Conservation (phyloP, 2,888 invertebrate species). For the Fragum whitleyi region DNA sequence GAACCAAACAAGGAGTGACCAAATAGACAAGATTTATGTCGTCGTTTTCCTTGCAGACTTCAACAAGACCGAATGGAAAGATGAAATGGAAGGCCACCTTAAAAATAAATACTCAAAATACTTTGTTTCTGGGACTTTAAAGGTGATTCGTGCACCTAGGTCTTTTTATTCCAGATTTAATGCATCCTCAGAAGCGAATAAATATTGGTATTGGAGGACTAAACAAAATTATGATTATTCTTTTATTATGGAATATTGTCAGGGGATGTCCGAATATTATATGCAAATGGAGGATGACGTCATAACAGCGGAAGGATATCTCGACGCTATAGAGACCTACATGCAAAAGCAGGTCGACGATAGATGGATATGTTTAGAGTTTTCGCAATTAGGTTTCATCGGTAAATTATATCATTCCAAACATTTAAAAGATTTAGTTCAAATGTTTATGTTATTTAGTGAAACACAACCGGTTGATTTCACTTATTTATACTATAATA, state of each 20-base stretch:
- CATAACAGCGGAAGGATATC: constrained; percentile 78
- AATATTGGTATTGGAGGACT: constrained; percentile 83
- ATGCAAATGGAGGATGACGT: constrained; percentile 85
- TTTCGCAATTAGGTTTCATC: constrained; percentile 77
- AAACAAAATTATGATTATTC: constrained; percentile 85
- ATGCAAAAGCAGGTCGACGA: constrained; percentile 74
- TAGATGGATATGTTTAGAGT: constrained; percentile 75
- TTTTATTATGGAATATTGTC: constrained; percentile 82
- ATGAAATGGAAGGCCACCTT: constrained; percentile 64
- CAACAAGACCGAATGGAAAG: constrained; percentile 73
- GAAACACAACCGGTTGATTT: constrained; percentile 75
- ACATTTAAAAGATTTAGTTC: constrained; percentile 67
- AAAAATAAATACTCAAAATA: constrained; percentile 59
- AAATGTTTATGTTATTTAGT: constrained; percentile 82
- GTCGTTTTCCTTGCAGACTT: constrained; percentile 85
- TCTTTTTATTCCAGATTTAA: constrained; percentile 70
- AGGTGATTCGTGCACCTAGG: constrained; percentile 79
- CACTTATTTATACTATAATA: constrained; percentile 71
- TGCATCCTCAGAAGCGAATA: constrained; percentile 76
- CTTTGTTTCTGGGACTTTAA: constrained; percentile 77
- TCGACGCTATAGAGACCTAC: constrained; percentile 81
- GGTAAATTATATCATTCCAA: constrained; percentile 72
- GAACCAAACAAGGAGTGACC: constrained; percentile 77
- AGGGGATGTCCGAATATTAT: constrained; percentile 82
- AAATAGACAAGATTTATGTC: constrained; percentile 81